These are phyloP conservation scores for Rhodophaea formosa DNA, from an alignment of 2,888 invertebrate species.

Conservation along the genomic window DNA sequence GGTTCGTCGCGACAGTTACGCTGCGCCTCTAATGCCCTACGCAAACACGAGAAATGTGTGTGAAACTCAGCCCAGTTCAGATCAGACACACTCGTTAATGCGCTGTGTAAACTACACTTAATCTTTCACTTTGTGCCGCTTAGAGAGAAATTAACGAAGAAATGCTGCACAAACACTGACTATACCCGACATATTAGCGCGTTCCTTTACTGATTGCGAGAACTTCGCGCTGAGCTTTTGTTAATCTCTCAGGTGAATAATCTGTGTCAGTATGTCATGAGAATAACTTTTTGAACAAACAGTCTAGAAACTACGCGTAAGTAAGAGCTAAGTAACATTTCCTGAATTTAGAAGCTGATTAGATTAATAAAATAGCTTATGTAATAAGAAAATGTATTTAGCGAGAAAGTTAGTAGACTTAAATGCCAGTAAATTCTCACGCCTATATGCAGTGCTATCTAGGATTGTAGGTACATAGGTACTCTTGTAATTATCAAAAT, in stretches of 20 bases:
- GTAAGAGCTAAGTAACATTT: constrained; percentile 6
- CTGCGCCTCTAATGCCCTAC: constrained; percentile 55
- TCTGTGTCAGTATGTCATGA: constrained; percentile 54
- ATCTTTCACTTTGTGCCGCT: constrained; percentile 74
- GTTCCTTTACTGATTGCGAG: constrained; percentile 50
- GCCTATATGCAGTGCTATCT: constrained; percentile 20
- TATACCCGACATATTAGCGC: constrained; percentile 54
- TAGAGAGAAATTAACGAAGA: constrained; percentile 69
- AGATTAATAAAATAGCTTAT: constrained; percentile 30
- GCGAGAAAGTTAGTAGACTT: constrained; percentile 20
- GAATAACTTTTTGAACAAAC: constrained; percentile 27
- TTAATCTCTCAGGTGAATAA: constrained; percentile 30
- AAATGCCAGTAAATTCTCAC: constrained; percentile 51
- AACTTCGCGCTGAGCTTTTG: constrained; percentile 40
- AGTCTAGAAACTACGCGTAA: constrained; percentile 1
- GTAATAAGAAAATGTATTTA: constrained; percentile 39
- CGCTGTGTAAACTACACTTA: constrained; percentile 62
- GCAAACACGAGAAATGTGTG: constrained; percentile 62
- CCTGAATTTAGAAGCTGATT: constrained; percentile 24
- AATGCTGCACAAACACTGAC: constrained; percentile 56
- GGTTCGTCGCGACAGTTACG: constrained; percentile 61
- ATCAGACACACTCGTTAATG: constrained; percentile 64
- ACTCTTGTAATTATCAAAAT: too few species aligned
- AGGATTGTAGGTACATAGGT: too few species aligned
- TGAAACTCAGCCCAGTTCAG: constrained; percentile 69